Base-by-base conservation (phyloP, 2,113 vertebrate species). In the Scophthalmus maximus region DNA sequence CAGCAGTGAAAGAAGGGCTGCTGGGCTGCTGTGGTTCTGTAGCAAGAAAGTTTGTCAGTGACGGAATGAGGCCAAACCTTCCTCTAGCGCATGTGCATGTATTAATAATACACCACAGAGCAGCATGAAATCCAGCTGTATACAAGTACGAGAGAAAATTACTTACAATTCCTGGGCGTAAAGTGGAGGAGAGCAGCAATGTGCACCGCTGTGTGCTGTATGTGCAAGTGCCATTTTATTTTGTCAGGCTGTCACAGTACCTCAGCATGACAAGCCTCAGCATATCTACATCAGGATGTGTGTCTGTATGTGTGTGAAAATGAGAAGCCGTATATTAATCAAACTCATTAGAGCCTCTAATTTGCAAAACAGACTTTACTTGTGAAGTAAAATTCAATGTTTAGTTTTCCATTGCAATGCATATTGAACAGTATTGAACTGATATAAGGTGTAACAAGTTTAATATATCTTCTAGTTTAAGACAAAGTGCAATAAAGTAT, bases 21-120 rank as follows among this genome's bases (percentile, higher is more conserved):
- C 46, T 23, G 22, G 18, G 22, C 23, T 14, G 32, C 51, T 11
- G 55, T 17, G 50, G 26, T 44, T 6, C 23, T 26, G 59, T 23
- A 59, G 76, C 50, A 23, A 44, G 61, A n/a, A 60, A 29, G 32
- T 52, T 32, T 60, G 50, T 60, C 53, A 40, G 14, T 76, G 85
- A 87, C 20, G 42, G 85, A 87, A 76, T 87, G 74, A 83, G 85
- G 71, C 59, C 85, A 84, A 15, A 50, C 46, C 68, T 36, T 3
- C 61, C 61, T 70, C 73, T 23, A 20, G 46, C 58, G 64, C 51
- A 0, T 63, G 55, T 79, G 32, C 52, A 52, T 53, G 60, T 36
- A 86, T 83, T 70, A 77, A 80, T 83, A 80, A 74, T 80, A 76
- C 75, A 79, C 5, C 63, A 32, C 46, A 42, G 23, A 67, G 56